Evolutionary conservation across 2,888 invertebrate species (phyloP).

Genomic region (Beris morrisii): DNA sequence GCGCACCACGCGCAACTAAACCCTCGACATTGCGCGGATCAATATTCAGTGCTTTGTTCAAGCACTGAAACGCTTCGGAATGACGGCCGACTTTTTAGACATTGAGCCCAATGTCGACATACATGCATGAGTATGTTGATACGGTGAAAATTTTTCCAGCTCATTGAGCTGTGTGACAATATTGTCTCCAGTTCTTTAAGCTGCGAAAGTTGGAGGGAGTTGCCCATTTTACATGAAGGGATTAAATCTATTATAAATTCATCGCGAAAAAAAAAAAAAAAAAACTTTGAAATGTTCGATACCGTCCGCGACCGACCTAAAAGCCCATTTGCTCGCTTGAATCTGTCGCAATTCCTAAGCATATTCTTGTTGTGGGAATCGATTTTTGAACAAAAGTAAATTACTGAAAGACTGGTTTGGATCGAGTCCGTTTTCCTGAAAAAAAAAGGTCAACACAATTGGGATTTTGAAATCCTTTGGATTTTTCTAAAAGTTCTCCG

Average conservation of each 20-base stretch:
- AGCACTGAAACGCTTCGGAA: slow-evolving; percentile 91
- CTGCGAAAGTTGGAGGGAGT: too few species aligned
- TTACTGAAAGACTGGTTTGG: slow-evolving; percentile 47
- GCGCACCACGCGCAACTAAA: slow-evolving; percentile 85
- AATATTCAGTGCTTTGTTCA: slow-evolving; percentile 86
- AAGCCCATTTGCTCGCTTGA: slow-evolving; percentile 74
- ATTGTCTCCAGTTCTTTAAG: too few species aligned
- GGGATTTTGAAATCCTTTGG: slow-evolving; percentile 86
- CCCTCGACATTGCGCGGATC: slow-evolving; percentile 92
- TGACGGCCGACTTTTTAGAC: slow-evolving; percentile 88
- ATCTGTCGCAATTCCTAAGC: slow-evolving; percentile 82
- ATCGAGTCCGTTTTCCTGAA: slow-evolving; percentile 64
- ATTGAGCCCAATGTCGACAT: too few species aligned
- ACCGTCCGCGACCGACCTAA: slow-evolving; percentile 91
- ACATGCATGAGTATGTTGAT: too few species aligned
- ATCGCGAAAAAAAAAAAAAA: too few species aligned
- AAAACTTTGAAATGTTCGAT: slow-evolving; percentile 94
- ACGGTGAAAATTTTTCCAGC: too few species aligned
- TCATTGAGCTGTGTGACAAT: too few species aligned
- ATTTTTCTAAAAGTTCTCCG: slow-evolving; percentile 60
- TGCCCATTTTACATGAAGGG: too few species aligned
- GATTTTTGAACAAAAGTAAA: slow-evolving; percentile 61
- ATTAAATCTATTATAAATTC: too few species aligned
- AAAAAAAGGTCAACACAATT: slow-evolving; percentile 83
- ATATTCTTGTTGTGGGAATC: slow-evolving; percentile 79